A percentile compares a stretch with the other conserved stretches of the same genome.
Evolutionary conservation across 1,140 invertebrate genomes (phyloP).

Genomic region (Drosophila ercepeae): DNA sequence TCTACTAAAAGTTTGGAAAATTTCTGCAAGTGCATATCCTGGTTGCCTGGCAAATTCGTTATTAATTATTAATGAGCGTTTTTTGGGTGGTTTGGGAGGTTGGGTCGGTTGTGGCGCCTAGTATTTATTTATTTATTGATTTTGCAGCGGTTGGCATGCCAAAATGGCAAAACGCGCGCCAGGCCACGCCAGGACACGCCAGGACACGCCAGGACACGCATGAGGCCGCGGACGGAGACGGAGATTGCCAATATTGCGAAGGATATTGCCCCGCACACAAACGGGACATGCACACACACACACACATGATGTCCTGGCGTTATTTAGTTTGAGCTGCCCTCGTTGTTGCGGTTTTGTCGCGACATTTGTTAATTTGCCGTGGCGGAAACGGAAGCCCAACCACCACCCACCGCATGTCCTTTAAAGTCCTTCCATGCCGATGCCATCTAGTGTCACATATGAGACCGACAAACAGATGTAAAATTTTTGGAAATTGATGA

Average conservation of each 20-base stretch:
- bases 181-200: slow-evolving; percentile 40
- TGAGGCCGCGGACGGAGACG: slow-evolving; percentile 40
- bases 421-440: slow-evolving; percentile 1
- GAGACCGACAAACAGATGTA: slow-evolving; percentile 28
- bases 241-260: slow-evolving; percentile 64
- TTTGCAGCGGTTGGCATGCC: slow-evolving; percentile 68
- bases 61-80: slow-evolving; percentile 71
- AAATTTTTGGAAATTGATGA: slow-evolving; percentile 41
- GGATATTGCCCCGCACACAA: slow-evolving; percentile 40
- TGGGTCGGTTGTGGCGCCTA: background rate
- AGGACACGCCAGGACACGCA: slow-evolving; percentile 6
- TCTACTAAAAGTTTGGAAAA: no score
- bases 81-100: background rate
- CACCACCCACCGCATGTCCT: slow-evolving; percentile 39
- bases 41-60: slow-evolving; percentile 59
- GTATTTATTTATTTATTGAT: slow-evolving; percentile 77
- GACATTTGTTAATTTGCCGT: slow-evolving; percentile 79
- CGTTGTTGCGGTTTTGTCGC: slow-evolving; percentile 61
- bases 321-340: slow-evolving; percentile 45
- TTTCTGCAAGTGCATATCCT: background rate
- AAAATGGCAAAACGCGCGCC: slow-evolving; percentile 38
- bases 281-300: slow-evolving; percentile 16
- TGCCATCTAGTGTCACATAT: background rate
- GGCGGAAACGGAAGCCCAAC: slow-evolving; percentile 44
- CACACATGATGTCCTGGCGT: slow-evolving; percentile 29